These are phyloP conservation scores for Daktulosphaira vitifoliae DNA, from an alignment of 1,140 invertebrate genomes.

Conservation along the genomic window DNA sequence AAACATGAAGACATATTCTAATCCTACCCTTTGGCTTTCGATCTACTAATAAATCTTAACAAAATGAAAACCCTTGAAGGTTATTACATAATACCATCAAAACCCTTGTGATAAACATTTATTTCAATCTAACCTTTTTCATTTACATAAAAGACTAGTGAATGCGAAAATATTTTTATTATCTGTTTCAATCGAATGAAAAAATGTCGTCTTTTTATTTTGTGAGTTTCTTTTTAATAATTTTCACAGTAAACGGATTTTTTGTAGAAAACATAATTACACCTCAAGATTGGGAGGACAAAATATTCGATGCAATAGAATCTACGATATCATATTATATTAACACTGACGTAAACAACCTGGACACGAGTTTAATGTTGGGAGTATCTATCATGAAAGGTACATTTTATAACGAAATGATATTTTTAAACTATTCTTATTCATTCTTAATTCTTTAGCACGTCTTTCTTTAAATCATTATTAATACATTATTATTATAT, in stretches of 20 bases:
- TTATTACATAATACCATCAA: background rate
- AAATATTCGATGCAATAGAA: background rate
- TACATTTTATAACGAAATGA: too few species aligned
- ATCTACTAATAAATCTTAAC: too few species aligned
- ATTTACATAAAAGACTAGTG: background rate
- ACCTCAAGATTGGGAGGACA: background rate
- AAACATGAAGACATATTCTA: too few species aligned
- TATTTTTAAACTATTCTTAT: too few species aligned
- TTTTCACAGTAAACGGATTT: background rate
- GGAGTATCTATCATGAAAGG: conserved; percentile 20
- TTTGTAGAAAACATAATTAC: background rate
- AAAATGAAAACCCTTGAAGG: too few species aligned
- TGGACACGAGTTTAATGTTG: background rate
- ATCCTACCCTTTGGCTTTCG: too few species aligned
- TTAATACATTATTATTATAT: background rate
- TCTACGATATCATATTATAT: background rate
- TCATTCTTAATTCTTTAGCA: too few species aligned
- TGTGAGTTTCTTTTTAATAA: background rate
- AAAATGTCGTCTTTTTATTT: background rate
- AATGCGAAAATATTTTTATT: background rate
- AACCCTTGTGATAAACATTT: background rate
- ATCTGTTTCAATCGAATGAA: background rate
- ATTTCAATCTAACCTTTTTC: conserved; percentile 4
- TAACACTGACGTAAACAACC: background rate
- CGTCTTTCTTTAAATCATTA: too few species aligned